Conservation (phyloP, 2,797 vertebrate genomes). For the Gymnodraco acuticeps region DNA sequence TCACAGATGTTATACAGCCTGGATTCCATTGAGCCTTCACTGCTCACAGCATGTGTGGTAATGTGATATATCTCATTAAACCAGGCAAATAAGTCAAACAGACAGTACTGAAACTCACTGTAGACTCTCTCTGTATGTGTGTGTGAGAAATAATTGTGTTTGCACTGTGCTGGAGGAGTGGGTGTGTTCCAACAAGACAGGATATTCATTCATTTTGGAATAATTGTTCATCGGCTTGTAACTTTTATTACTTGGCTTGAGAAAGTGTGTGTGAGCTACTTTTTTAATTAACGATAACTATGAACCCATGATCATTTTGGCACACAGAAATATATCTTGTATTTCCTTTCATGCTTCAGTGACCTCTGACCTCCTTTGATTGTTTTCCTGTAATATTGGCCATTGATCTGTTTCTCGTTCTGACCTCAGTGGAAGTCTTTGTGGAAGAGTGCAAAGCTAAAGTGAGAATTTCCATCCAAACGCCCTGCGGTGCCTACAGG, state of each 20-base stretch:
- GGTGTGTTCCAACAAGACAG: conserved; percentile 69
- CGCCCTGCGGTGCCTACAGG: conserved; percentile 28
- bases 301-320: not conserved
- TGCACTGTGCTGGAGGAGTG: conserved; percentile 48
- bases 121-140: conserved; percentile 19
- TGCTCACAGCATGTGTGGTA: conserved; percentile 34
- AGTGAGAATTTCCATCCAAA: conserved; percentile 40
- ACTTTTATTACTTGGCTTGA: conserved; percentile 50
- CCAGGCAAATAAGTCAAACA: conserved; percentile 57
- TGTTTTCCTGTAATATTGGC: conserved; percentile 17
- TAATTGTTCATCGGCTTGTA: conserved; percentile 72
- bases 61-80: conserved; percentile 65
- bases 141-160: conserved; percentile 20
- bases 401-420: conserved; percentile 6
- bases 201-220: conserved; percentile 75
- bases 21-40: conserved; percentile 31
- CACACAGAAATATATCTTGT: not conserved
- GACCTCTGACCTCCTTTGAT: conserved; percentile 22
- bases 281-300: not conserved
- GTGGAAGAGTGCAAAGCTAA: conserved; percentile 29
- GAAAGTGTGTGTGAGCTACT: conserved; percentile 16
- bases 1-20: conserved; percentile 30
- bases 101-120: conserved; percentile 47
- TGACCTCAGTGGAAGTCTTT: conserved; percentile 23
- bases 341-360: not conserved